phyloP scores from a whole-genome alignment of 2,888 invertebrate species.

The Dinocampus coccinellae region DNA sequence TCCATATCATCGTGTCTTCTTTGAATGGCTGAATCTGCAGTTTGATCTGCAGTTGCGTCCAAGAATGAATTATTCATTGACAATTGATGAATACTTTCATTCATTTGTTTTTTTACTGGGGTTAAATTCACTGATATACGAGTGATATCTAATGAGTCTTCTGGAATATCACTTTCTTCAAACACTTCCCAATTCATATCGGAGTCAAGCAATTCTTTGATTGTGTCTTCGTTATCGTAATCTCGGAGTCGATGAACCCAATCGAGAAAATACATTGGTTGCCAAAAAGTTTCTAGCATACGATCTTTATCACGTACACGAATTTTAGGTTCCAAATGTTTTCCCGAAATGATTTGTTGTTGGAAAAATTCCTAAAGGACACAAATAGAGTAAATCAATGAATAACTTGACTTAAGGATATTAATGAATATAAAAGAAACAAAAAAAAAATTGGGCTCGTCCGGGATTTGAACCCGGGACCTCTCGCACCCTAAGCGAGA shows the following conservation, averaged over 20 bases:
- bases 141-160: conserved; percentile 57
- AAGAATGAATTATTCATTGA: conserved; percentile 60
- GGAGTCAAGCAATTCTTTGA: conserved; percentile 57
- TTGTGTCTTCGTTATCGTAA: conserved; percentile 62
- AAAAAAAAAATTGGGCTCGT: conserved; percentile 64
- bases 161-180: conserved; percentile 55
- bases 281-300: conserved; percentile 60
- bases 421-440: background rate
- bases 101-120: conserved; percentile 63
- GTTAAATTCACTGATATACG: conserved; percentile 64
- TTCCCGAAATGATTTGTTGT: conserved; percentile 61
- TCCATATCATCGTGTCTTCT: conserved; percentile 57
- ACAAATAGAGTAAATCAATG: background rate
- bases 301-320: conserved; percentile 61
- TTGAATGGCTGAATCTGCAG: conserved; percentile 46
- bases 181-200: conserved; percentile 60
- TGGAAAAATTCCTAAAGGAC: conserved; percentile 63
- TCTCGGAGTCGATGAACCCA: conserved; percentile 64
- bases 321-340: conserved; percentile 59
- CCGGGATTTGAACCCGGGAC: conserved; percentile 72
- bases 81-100: conserved; percentile 65
- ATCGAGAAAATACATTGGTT: conserved; percentile 60
- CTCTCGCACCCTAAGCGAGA: conserved; percentile 71
- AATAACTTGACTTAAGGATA: conserved; percentile 16
- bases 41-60: conserved; percentile 48